These are phyloP conservation scores for Eupelmus urozonus DNA, from an alignment of 2,888 invertebrate genomes.

Conservation along the genomic window DNA sequence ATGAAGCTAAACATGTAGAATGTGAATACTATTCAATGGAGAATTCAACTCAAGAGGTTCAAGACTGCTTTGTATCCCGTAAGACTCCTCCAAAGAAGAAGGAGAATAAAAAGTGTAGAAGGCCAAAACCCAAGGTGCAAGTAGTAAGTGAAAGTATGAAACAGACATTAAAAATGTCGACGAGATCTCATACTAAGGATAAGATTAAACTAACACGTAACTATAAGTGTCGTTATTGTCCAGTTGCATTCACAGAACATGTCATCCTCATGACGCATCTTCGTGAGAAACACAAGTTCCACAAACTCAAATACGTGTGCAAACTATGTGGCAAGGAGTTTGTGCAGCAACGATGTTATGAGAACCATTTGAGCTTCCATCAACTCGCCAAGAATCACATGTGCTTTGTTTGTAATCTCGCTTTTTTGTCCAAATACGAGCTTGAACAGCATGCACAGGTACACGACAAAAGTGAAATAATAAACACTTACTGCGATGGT, in stretches of 20 bases:
- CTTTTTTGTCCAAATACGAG: constrained; percentile 57
- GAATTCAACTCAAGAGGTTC: constrained; percentile 44
- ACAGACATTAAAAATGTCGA: constrained; percentile 49
- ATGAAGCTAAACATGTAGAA: constrained; percentile 49
- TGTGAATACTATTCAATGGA: constrained; percentile 35
- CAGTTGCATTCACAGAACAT: constrained; percentile 49
- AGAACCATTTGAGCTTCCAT: constrained; percentile 60
- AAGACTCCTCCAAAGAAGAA: constrained; percentile 53
- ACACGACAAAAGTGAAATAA: constrained; percentile 53
- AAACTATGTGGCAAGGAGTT: constrained; percentile 59
- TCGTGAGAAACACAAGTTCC: constrained; percentile 55
- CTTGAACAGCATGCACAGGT: constrained; percentile 56
- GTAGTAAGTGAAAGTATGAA: constrained; percentile 56
- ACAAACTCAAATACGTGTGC: constrained; percentile 56
- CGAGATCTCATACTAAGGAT: constrained; percentile 43
- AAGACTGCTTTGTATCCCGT: constrained; percentile 49
- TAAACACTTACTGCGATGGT: constrained; percentile 52
- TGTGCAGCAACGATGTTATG: constrained; percentile 52
- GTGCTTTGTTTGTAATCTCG: constrained; percentile 58
- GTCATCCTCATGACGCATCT: constrained; percentile 45
- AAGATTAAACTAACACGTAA: constrained; percentile 31
- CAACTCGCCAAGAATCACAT: constrained; percentile 56
- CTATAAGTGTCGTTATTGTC: constrained; percentile 58
- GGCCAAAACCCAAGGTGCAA: constrained; percentile 52
- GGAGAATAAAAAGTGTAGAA: constrained; percentile 53